A percentile compares a stretch with the other conserved stretches of the same genome.
These are phyloP conservation scores for Rhodophaea formosa DNA, from an alignment of 2,888 invertebrate species.

Conservation along the genomic window DNA sequence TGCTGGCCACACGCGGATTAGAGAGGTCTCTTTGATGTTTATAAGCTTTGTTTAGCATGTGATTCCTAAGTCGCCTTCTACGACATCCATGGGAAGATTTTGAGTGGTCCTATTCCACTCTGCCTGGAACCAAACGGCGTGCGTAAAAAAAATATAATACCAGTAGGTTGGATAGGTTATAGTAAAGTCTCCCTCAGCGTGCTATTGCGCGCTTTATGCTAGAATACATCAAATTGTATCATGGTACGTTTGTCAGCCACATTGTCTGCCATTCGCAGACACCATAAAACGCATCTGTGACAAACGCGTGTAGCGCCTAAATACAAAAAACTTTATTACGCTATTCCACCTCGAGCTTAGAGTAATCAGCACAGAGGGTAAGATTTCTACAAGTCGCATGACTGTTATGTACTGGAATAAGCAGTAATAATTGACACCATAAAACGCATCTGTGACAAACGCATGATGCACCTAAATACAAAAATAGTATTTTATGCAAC, in stretches of 20 bases:
- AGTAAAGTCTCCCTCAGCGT: too few relatives aligned
- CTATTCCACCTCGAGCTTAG: background rate
- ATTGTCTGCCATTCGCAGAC: conserved; percentile 7
- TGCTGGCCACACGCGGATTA: too few relatives aligned
- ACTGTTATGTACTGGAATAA: too few relatives aligned
- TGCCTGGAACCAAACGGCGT: too few relatives aligned
- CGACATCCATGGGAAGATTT: too few relatives aligned
- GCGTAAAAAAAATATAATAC: too few relatives aligned
- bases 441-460: conserved; percentile 9
- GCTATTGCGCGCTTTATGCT: background rate
- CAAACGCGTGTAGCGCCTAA: conserved; percentile 9
- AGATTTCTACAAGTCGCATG: background rate
- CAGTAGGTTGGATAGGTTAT: too few relatives aligned
- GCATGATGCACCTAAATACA: conserved; percentile 1
- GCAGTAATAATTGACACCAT: background rate
- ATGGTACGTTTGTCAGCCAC: background rate
- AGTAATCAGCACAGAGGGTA: background rate
- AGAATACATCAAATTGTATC: conserved; percentile 1
- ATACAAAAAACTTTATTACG: conserved; percentile 13
- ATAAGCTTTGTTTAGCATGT: too few relatives aligned
- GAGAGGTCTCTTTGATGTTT: too few relatives aligned
- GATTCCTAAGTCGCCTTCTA: too few relatives aligned
- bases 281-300: conserved; percentile 9
- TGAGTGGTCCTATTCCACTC: too few relatives aligned
- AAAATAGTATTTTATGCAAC: too few relatives aligned